phyloP scores from a whole-genome alignment of 2,888 invertebrate species.

The Syrista parreyssii region DNA sequence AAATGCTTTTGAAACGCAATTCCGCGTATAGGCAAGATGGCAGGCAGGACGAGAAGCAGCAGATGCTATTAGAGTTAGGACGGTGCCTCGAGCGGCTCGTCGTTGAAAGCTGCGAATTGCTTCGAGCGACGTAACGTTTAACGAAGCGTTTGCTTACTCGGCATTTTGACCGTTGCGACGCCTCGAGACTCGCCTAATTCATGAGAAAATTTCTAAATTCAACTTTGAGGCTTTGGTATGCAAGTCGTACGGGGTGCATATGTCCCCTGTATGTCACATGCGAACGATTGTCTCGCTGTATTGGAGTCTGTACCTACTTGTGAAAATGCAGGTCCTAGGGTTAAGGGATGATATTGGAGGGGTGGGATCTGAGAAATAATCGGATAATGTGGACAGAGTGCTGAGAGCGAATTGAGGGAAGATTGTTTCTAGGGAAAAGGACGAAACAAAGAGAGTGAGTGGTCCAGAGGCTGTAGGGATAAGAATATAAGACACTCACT shows the following conservation, averaged over 20 bases:
- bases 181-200: neutral
- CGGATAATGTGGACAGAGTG: slow-evolving; percentile 41
- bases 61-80: neutral
- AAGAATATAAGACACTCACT: slow-evolving; percentile 33
- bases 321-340: slow-evolving; percentile 39
- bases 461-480: slow-evolving; percentile 16
- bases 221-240: neutral
- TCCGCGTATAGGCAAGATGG: neutral
- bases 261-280: no score
- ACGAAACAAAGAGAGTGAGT: neutral
- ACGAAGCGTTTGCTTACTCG: neutral
- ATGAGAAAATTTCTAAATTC: neutral
- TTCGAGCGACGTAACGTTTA: neutral
- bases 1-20: neutral
- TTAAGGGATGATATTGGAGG: slow-evolving; percentile 31
- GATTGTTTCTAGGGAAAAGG: neutral
- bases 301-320: slow-evolving; percentile 25
- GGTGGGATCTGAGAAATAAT: slow-evolving; percentile 39
- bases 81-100: neutral
- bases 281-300: neutral
- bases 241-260: no score
- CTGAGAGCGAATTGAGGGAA: slow-evolving; percentile 4
- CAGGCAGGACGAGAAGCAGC: neutral
- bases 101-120: neutral
- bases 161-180: neutral